A percentile compares a stretch with the other conserved stretches of the same genome.
Conservation (phyloP, 1,140 invertebrate genomes). For the Arion vulgaris region DNA sequence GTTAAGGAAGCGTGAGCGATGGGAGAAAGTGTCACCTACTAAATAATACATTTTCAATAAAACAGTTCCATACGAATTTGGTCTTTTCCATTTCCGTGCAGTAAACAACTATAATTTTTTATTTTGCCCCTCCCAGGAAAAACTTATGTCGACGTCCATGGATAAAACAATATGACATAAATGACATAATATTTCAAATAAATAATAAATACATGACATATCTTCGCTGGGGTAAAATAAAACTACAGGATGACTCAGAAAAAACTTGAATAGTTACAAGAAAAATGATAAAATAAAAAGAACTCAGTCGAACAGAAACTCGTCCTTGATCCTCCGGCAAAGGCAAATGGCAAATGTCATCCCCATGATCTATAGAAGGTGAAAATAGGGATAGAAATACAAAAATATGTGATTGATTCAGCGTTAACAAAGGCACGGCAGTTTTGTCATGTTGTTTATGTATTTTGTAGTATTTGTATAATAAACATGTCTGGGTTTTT, state of each 20-base stretch:
- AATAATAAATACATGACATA: not conserved
- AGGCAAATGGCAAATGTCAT: conserved; percentile 60
- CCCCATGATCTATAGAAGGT: conserved; percentile 50
- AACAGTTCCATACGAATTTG: too few relatives aligned
- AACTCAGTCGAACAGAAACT: conserved; percentile 47
- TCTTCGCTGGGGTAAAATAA: not conserved
- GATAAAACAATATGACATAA: too few relatives aligned
- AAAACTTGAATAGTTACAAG: not conserved
- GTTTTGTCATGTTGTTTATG: not conserved
- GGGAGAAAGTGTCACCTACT: too few relatives aligned
- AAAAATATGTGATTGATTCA: not conserved
- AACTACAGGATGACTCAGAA: not conserved
- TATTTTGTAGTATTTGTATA: not conserved
- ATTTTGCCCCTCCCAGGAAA: too few relatives aligned
- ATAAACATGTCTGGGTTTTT: too few relatives aligned
- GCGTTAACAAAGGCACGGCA: not conserved
- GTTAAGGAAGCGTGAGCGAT: too few relatives aligned
- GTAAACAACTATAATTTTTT: too few relatives aligned
- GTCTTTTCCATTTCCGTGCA: too few relatives aligned
- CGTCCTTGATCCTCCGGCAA: conserved; percentile 55
- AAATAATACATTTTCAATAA: too few relatives aligned
- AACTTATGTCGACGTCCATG: too few relatives aligned
- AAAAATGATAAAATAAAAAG: not conserved
- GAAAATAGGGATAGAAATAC: not conserved
- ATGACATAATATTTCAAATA: not conserved